Evolutionary conservation across 1,140 invertebrate species (phyloP).

Genomic region (Leptinotarsa undecemlineata): DNA sequence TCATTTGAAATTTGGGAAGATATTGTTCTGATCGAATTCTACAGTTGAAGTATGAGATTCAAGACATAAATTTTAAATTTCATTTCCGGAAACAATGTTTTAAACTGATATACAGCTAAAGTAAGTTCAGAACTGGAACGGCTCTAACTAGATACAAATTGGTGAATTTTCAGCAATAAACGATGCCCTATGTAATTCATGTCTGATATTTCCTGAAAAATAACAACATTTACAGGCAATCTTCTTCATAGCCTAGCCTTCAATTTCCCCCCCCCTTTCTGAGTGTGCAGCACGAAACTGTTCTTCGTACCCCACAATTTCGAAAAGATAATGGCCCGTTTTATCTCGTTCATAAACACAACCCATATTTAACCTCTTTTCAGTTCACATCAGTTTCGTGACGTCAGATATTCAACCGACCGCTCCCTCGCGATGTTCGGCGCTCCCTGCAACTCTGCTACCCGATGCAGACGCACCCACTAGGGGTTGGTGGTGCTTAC

Average conservation of each 20-base stretch:
- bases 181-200: too few relatives aligned
- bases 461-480: slow-evolving; percentile 1
- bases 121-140: too few relatives aligned
- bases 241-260: background rate
- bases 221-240: background rate
- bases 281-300: background rate
- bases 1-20: too few relatives aligned
- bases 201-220: too few relatives aligned
- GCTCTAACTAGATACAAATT: too few relatives aligned
- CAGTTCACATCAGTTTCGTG: background rate
- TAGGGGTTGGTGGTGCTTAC: slow-evolving; percentile 1
- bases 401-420: background rate
- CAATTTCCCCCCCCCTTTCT: background rate
- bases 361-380: background rate
- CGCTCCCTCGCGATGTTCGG: background rate
- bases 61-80: too few relatives aligned
- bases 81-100: too few relatives aligned
- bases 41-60: too few relatives aligned
- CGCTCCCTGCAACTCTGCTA: background rate
- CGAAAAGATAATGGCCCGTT: background rate
- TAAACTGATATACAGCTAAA: too few relatives aligned
- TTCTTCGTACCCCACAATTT: slow-evolving; percentile 2
- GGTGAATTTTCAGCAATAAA: too few relatives aligned
- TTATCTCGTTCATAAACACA: background rate
- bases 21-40: too few relatives aligned